A percentile compares a stretch with the other conserved stretches of the same genome.
Evolutionary conservation across 2,888 invertebrate species (phyloP).

Genomic region (Phyllotreta cruciferae): DNA sequence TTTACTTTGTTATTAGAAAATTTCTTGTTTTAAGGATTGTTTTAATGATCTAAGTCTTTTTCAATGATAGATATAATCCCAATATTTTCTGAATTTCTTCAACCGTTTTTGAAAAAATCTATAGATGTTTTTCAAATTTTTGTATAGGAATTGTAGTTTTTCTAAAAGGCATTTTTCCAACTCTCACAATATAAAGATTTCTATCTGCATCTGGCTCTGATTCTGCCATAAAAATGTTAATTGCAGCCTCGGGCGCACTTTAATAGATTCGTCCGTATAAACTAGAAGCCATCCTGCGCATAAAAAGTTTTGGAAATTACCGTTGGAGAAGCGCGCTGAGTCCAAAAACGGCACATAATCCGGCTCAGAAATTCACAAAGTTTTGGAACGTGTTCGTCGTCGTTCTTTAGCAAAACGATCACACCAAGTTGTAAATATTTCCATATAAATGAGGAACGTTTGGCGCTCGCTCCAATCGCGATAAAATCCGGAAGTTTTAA

Average conservation of each 20-base stretch:
- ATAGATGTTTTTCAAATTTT: too few relatives aligned
- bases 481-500: constrained; percentile 6
- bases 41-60: too few relatives aligned
- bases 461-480: constrained; percentile 6
- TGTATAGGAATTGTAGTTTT: too few relatives aligned
- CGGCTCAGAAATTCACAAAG: constrained; percentile 23
- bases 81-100: too few relatives aligned
- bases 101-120: too few relatives aligned
- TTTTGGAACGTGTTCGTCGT: constrained; percentile 21
- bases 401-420: constrained; percentile 18
- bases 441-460: constrained; percentile 23
- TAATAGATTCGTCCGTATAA: constrained; percentile 39
- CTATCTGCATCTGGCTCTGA: too few relatives aligned
- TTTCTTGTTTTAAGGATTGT: too few relatives aligned
- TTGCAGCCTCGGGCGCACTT: not conserved
- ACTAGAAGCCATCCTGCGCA: constrained; percentile 48
- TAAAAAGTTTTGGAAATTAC: constrained; percentile 49
- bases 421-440: constrained; percentile 21
- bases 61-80: too few relatives aligned
- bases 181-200: too few relatives aligned
- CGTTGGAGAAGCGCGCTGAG: constrained; percentile 29
- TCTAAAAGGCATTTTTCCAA: too few relatives aligned
- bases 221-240: too few relatives aligned
- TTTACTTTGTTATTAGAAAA: too few relatives aligned
- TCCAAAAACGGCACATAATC: constrained; percentile 26